A percentile compares a stretch with the other conserved stretches of the same genome.
These are phyloP conservation scores for Limonius californicus DNA, from an alignment of 1,140 invertebrate genomes.

Conservation along the genomic window DNA sequence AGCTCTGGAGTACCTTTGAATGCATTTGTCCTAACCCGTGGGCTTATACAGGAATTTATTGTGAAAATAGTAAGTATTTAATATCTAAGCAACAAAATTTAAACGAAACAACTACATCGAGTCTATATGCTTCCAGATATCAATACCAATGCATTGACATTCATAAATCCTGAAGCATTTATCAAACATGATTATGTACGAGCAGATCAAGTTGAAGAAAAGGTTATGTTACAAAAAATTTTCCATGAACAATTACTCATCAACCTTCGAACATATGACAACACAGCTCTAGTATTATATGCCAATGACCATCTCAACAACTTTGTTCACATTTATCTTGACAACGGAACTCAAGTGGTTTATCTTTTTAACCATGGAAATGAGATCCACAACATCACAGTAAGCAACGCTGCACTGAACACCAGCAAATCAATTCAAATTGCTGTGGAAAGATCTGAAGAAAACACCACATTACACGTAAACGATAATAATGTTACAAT, in stretches of 20 bases:
- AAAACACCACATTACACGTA: conserved; percentile 74
- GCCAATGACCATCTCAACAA: conserved; percentile 92
- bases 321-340: conserved; percentile 86
- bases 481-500: conserved; percentile 74
- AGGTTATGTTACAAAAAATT: conserved; percentile 66
- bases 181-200: conserved; percentile 72
- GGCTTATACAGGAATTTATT: conserved; percentile 84
- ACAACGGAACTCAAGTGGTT: conserved; percentile 65
- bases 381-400: conserved; percentile 74
- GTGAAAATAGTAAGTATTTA: conserved; percentile 84
- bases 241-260: conserved; percentile 75
- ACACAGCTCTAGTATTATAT: conserved; percentile 78
- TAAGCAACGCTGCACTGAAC: conserved; percentile 69
- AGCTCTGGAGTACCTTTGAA: conserved; percentile 87
- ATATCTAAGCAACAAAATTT: conserved; percentile 8
- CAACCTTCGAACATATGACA: conserved; percentile 83
- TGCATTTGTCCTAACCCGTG: conserved; percentile 87
- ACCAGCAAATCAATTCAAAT: conserved; percentile 81
- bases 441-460: conserved; percentile 69
- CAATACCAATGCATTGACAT: conserved; percentile 85
- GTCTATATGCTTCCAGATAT: conserved; percentile 67
- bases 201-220: conserved; percentile 58
- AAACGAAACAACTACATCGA: neutral
- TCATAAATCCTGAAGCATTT: conserved; percentile 74
- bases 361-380: conserved; percentile 81